A percentile compares a stretch with the other conserved stretches of the same genome.
These are phyloP conservation scores for Acronicta leporina DNA, from an alignment of 2,888 invertebrate genomes.

Conservation along the genomic window DNA sequence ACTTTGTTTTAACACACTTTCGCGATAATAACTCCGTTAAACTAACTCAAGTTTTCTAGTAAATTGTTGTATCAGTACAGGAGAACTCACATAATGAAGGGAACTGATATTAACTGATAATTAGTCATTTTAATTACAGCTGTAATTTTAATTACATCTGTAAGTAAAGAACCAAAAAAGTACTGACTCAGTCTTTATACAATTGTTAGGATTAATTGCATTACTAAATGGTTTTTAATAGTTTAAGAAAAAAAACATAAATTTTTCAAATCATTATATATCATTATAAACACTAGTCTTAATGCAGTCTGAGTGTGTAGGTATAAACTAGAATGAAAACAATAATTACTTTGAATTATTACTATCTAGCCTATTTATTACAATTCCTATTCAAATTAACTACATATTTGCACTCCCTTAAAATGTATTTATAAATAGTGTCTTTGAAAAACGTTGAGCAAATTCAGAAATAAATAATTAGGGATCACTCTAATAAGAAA, in stretches of 20 bases:
- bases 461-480: conserved; percentile 67
- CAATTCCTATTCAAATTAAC: conserved; percentile 64
- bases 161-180: conserved; percentile 40
- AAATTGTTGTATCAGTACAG: conserved; percentile 17
- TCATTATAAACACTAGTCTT: conserved; percentile 45
- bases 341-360: conserved; percentile 51
- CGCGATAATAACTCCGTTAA: conserved; percentile 10
- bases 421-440: conserved; percentile 57
- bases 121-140: no score
- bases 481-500: conserved; percentile 49
- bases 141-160: conserved; percentile 32
- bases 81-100: conserved; percentile 38
- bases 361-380: conserved; percentile 62
- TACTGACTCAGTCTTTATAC: conserved; percentile 58
- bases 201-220: conserved; percentile 56
- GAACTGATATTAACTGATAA: conserved; percentile 37
- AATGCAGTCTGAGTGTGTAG: conserved; percentile 48
- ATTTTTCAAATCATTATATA: conserved; percentile 27
- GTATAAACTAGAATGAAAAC: conserved; percentile 58
- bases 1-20: conserved; percentile 24
- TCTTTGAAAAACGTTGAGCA: conserved; percentile 74
- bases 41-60: background rate
- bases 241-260: conserved; percentile 27
- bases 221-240: conserved; percentile 34
- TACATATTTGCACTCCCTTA: conserved; percentile 60